A percentile compares a stretch with the other conserved stretches of the same genome.
phyloP scores from a whole-genome alignment of 2,888 invertebrate species.

The Leucophora obtusa region DNA sequence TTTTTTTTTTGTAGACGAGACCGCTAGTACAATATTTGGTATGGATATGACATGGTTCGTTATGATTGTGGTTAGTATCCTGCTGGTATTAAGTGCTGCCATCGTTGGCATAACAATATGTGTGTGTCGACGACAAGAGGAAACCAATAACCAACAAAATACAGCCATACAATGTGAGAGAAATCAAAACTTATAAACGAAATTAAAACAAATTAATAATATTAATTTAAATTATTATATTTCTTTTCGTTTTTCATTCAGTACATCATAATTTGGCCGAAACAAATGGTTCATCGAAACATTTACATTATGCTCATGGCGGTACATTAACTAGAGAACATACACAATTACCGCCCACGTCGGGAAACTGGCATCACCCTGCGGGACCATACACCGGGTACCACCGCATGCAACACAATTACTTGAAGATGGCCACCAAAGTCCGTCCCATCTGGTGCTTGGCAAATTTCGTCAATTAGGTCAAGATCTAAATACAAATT shows the following conservation, averaged over 20 bases:
- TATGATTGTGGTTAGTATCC: slow-evolving; percentile 84
- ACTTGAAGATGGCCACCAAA: slow-evolving; percentile 83
- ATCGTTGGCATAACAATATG: slow-evolving; percentile 86
- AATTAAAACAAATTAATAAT: background rate
- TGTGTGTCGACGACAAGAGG: slow-evolving; percentile 83
- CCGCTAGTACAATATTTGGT: slow-evolving; percentile 84
- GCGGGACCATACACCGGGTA: slow-evolving; percentile 83
- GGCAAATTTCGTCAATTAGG: slow-evolving; percentile 86
- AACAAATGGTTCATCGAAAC: slow-evolving; percentile 84
- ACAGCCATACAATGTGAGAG: slow-evolving; percentile 79
- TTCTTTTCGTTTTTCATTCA: slow-evolving; percentile 47
- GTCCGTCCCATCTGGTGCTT: slow-evolving; percentile 97
- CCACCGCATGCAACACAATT: slow-evolving; percentile 79
- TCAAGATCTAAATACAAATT: slow-evolving; percentile 83
- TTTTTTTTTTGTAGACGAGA: slow-evolving; percentile 79
- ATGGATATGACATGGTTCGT: slow-evolving; percentile 88
- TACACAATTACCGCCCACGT: slow-evolving; percentile 82
- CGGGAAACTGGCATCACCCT: slow-evolving; percentile 98
- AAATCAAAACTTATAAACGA: background rate
- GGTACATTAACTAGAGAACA: slow-evolving; percentile 81
- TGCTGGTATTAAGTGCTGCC: slow-evolving; percentile 84
- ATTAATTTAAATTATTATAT: background rate
- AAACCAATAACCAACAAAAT: slow-evolving; percentile 78
- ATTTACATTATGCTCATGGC: slow-evolving; percentile 79
- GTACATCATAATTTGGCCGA: slow-evolving; percentile 80